Conservation (phyloP, 2,888 invertebrate genomes). For the Drosophila yooni region DNA sequence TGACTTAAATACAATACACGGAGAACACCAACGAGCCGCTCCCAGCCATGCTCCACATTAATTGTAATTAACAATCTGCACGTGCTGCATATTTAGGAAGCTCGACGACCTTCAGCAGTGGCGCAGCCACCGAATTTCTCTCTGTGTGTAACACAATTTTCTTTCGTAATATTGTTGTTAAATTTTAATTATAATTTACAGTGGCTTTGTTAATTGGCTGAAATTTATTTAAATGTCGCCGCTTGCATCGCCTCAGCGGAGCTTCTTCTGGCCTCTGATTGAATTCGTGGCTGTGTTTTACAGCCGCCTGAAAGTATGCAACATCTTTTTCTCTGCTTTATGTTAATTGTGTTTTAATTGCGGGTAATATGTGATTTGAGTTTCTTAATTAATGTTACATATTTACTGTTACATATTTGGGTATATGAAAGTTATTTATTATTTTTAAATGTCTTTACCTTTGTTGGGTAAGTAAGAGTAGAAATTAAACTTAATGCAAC, state of each 20-base stretch:
- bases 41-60: slow-evolving; percentile 27
- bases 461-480: not conserved
- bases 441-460: not conserved
- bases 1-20: slow-evolving; percentile 25
- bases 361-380: not conserved
- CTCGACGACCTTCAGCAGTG: slow-evolving; percentile 43
- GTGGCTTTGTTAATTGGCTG: slow-evolving; percentile 39
- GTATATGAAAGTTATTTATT: not conserved
- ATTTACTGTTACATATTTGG: not conserved
- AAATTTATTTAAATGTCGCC: slow-evolving; percentile 25
- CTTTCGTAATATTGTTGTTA: slow-evolving; percentile 25
- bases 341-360: slow-evolving; percentile 6
- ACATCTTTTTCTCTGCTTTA: not conserved
- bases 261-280: slow-evolving; percentile 27
- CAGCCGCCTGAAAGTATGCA: slow-evolving; percentile 52
- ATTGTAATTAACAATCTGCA: slow-evolving; percentile 79
- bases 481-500: not conserved
- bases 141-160: slow-evolving; percentile 8
- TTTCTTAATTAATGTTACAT: slow-evolving; percentile 2
- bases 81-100: slow-evolving; percentile 51
- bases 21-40: not conserved
- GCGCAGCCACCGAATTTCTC: slow-evolving; percentile 3
- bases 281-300: not conserved
- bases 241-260: not conserved
- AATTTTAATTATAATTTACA: slow-evolving; percentile 60